Evolutionary conservation across 2,888 invertebrate species (phyloP), one percentile per base, ranked within the genome.

Genomic region (Cotesia congregata): DNA sequence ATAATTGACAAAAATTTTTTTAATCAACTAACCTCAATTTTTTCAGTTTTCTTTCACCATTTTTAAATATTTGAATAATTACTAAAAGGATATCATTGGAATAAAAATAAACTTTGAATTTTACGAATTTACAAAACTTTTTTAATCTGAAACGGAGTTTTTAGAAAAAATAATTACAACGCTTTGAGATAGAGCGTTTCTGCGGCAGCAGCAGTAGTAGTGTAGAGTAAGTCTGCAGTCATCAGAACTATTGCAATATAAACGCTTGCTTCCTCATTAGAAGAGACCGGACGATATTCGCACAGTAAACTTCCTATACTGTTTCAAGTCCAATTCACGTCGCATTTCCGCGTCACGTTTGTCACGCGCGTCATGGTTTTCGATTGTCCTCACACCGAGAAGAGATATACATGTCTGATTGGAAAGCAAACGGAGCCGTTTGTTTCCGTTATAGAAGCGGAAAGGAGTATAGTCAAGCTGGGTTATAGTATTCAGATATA

Each of bases 191-290:
- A 30, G 30, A 30, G 3, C 30, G 3, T 30, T 30, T 30, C 30
- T 30, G 30, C 30, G 3, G 30, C 30, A 30, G 30, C 30, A 30
- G 30, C 30, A 30, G 30, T 3, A 30, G 50, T 50, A 50, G 50
- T 7, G 9, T 50, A 12, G 7, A 50, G 50, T 50, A 7, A 12
- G 65, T 65, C 12, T 65, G 30, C 30, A 30, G 30, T 65, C 12
- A 3, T 6, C 78, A 80, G 78, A 76, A 30, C 20, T 65, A 65
- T 65, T 38, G 81, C 30, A 30, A 30, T 30, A 30, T 86, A 87
- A 88, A 86, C 83, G 88, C 84, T 85, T 84, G 86, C 84, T 88
- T 87, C 87, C 88, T 88, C 88, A 87, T 89, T 88, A 88, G 87
- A 88, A 88, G 86, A 84, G 86, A 65, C 64, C 67, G 40, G 50